These are phyloP conservation scores for Phocides pigmalion DNA, from an alignment of 1,140 invertebrate species.

Conservation along the genomic window DNA sequence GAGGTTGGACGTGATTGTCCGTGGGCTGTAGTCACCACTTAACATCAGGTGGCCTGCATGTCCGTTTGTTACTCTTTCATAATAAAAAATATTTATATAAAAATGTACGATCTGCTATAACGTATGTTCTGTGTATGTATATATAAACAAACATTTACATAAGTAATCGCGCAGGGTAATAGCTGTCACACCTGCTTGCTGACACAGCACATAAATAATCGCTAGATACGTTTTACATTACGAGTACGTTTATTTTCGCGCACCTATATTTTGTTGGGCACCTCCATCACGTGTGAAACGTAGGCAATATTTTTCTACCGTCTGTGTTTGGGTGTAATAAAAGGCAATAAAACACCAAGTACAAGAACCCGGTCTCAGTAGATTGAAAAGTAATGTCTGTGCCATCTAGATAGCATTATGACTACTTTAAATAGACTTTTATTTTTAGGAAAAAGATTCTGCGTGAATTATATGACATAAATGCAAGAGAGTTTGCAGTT, in stretches of 20 bases:
- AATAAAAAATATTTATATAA: no score
- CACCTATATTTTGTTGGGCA: slow-evolving; percentile 31
- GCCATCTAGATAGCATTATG: not conserved
- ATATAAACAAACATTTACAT: no score
- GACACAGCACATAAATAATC: slow-evolving; percentile 40
- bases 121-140: no score
- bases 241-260: slow-evolving; percentile 36
- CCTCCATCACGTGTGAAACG: slow-evolving; percentile 25
- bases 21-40: no score
- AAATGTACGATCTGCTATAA: no score
- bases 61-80: no score
- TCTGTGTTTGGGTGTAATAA: slow-evolving; percentile 10
- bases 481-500: no score
- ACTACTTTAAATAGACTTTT: no score
- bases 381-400: not conserved
- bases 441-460: not conserved
- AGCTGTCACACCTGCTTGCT: slow-evolving; percentile 44
- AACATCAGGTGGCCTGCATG: no score
- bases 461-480: no score
- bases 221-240: slow-evolving; percentile 32
- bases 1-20: no score
- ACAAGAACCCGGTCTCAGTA: not conserved
- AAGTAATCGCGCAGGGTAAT: no score
- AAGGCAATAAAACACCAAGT: slow-evolving; percentile 8
- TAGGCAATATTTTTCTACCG: slow-evolving; percentile 10